Evolutionary conservation across 2,113 vertebrate genomes (phyloP).

Genomic region (Ptyas mucosa): DNA sequence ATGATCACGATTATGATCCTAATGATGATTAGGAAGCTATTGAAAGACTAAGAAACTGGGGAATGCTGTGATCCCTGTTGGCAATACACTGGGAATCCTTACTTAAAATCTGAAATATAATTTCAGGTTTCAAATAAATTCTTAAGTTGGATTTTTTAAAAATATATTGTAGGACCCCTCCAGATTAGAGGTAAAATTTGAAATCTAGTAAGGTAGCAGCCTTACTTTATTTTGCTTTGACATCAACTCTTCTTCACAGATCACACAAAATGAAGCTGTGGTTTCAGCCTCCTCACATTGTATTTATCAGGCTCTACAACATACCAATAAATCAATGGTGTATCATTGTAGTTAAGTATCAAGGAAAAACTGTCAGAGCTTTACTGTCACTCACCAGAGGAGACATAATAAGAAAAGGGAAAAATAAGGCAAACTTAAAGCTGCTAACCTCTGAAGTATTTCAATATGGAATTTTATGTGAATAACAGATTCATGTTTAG

Average conservation of each 20-base stretch:
- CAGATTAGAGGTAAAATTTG: conserved; percentile 28
- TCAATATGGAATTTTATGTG: conserved; percentile 37
- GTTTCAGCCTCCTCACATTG: conserved; percentile 41
- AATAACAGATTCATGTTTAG: conserved; percentile 35
- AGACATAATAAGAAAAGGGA: conserved; percentile 36
- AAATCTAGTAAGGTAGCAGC: conserved; percentile 32
- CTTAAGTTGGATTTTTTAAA: background rate
- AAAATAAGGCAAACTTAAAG: conserved; percentile 36
- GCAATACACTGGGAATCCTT: background rate
- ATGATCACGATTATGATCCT: background rate
- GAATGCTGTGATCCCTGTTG: background rate
- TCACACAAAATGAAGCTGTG: conserved; percentile 39
- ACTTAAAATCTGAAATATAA: background rate
- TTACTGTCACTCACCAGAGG: conserved; percentile 18
- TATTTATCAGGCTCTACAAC: conserved; percentile 57
- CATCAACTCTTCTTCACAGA: conserved; percentile 26
- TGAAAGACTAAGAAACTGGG: background rate
- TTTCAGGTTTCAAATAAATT: background rate
- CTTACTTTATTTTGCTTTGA: conserved; percentile 37
- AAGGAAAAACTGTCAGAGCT: conserved; percentile 57
- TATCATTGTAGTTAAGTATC: conserved; percentile 65
- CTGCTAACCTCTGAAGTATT: conserved; percentile 49
- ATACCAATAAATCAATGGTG: conserved; percentile 60
- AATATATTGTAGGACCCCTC: conserved; percentile 26
- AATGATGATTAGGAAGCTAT: background rate